Percentiles rank a stretch among this genome's conserved stretches.
Conservation (phyloP, 2,888 invertebrate species). For the Oligia fasciuncula region DNA sequence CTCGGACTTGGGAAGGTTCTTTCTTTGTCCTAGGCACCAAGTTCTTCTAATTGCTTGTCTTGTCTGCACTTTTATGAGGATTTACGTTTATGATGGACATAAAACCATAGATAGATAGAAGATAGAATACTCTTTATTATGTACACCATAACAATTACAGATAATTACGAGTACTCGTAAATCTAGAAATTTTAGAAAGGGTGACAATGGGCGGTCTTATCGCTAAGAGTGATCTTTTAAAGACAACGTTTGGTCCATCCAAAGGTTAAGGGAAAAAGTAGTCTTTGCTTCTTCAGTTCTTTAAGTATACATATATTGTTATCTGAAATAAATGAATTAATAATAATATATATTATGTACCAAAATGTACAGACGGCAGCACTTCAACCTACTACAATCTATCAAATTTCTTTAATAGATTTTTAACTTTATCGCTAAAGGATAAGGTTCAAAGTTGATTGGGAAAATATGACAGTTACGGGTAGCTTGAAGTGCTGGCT, state of each 20-base stretch:
- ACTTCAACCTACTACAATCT: too few species aligned
- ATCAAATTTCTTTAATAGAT: too few species aligned
- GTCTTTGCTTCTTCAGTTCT: not conserved
- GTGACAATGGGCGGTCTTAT: not conserved
- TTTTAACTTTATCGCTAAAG: too few species aligned
- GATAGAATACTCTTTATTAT: not conserved
- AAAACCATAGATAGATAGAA: not conserved
- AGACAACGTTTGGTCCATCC: too few species aligned
- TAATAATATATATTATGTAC: not conserved
- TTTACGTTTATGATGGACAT: not conserved
- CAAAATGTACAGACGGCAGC: not conserved
- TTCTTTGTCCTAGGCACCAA: conserved; percentile 1
- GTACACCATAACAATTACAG: not conserved
- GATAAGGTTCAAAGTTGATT: too few species aligned
- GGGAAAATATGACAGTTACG: too few species aligned
- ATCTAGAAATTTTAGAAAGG: not conserved
- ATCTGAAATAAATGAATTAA: too few species aligned
- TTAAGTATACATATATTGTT: not conserved
- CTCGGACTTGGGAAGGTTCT: not conserved
- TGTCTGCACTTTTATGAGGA: not conserved
- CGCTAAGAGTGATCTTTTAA: not conserved
- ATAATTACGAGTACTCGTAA: not conserved
- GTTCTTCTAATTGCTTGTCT: not conserved
- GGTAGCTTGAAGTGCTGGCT: too few species aligned
- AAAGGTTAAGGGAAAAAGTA: not conserved